These are phyloP conservation scores for Fistularia commersonii DNA, from an alignment of 2,797 vertebrate species.

Conservation along the genomic window DNA sequence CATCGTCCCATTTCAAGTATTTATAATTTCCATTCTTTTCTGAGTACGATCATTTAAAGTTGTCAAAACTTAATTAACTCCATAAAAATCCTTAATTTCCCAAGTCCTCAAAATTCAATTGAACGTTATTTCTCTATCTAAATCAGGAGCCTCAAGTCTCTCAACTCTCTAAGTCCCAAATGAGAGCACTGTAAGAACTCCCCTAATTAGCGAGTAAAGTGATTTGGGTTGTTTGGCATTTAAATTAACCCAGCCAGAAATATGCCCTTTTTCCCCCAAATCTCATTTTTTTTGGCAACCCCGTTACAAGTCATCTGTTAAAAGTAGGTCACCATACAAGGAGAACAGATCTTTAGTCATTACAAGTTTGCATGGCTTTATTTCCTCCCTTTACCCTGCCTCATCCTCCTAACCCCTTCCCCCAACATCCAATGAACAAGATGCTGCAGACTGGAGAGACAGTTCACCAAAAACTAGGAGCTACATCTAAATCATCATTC, in stretches of 20 bases:
- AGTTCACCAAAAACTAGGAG: too few relatives aligned
- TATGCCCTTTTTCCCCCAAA: too few relatives aligned
- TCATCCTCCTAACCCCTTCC: too few relatives aligned
- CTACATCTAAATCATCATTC: too few relatives aligned
- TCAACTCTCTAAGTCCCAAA: constrained; percentile 2
- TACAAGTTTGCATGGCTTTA: background rate
- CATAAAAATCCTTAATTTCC: constrained; percentile 19
- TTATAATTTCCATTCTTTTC: constrained; percentile 12
- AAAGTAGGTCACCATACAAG: too few relatives aligned
- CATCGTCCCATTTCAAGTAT: background rate
- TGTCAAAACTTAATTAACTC: constrained; percentile 26
- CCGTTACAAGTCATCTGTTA: too few relatives aligned
- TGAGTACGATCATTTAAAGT: constrained; percentile 24
- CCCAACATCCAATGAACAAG: too few relatives aligned
- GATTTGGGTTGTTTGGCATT: constrained; percentile 9
- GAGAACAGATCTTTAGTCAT: too few relatives aligned
- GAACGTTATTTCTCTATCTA: constrained; percentile 11
- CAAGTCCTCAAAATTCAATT: constrained; percentile 21
- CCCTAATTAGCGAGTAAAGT: background rate
- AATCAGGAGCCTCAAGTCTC: background rate
- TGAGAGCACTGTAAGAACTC: background rate
- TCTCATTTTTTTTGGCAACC: too few relatives aligned
- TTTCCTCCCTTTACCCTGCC: too few relatives aligned
- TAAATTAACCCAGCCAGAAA: background rate
- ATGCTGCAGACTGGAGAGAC: too few relatives aligned